Base-by-base conservation (phyloP, 2,888 invertebrate species). In the Apeira syringaria region DNA sequence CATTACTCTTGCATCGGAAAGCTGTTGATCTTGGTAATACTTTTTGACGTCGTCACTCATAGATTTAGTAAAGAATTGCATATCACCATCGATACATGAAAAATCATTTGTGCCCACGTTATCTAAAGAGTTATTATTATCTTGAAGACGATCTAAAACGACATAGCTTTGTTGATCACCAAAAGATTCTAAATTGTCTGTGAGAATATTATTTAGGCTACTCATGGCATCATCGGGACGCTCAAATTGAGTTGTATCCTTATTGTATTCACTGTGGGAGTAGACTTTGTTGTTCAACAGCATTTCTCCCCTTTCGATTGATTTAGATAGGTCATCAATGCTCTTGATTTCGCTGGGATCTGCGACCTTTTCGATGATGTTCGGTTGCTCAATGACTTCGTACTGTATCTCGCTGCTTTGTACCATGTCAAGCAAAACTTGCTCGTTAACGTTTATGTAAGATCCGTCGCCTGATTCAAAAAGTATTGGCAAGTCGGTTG, bases 401-500 rank as follows among this genome's bases (percentile, higher is more conserved):
- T 90, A 90, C 59, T 90, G 89, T 50, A 90, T 89, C 59, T 87
- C 89, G 49, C 82, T 89, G 61, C 88, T 89, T 54, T 90, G 90
- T 2, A 89, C 90, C 90, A 90, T 90, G 42, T 90, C 89, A 5
- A 90, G 79, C 24, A 93, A 77, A 15, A 93, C 91, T 72, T 93
- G 93, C 67, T 93, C 93, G 45, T 92, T 92, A 1, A 93, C 91
- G 46, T 92, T 92, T 0, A 93, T 91, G 59, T 92, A 92, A 17
- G 92, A 92, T 0, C 93, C 93, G 53, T 93, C 92, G 12, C 91
- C 92, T 1, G 92, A 92, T 68, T 93, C 92, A 51, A 92, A 92
- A 53, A 93, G 90, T 56, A 93, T 92, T 11, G 93, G 91, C 26
- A 87, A 59, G 54, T 87, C 87, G 7, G 88, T 90, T 1, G 85